Base-by-base conservation (phyloP, 1,140 invertebrate genomes). In the Paraescarpia echinospica region DNA sequence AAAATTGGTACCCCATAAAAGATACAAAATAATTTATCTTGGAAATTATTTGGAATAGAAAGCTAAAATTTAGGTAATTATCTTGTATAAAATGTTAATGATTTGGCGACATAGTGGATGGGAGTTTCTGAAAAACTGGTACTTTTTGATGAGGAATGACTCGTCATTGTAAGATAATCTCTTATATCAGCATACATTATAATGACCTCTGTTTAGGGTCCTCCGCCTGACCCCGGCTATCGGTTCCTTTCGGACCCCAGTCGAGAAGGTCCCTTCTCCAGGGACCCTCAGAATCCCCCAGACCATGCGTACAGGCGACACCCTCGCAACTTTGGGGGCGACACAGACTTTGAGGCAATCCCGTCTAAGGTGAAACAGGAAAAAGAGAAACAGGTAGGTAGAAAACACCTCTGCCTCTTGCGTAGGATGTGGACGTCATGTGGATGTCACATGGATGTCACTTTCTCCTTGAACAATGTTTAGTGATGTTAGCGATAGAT, bases 221-320 rank as follows among this genome's bases (percentile, higher is more conserved):
- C 94, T 31, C 95, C 95, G 89, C 95, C 95, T 92, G 95, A 95
- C 93, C 95, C 95, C n/a, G 91, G 93, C 35, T 95, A 94, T 92
- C 95, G 94, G 91, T 95, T 95, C 91, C 93, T 95, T 34, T 93
- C 94, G 35, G 95, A 95, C 92, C 92, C 94, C 48, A 92, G 93
- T n/a, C 92, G 95, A n/a, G 95, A 95, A 48, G 90, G 93, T 27
- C 51, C 89, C 6, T 35, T 77, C 2, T 31, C 2, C 14, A 77
- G 59, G 22, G 59, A 77, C 89, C 94, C 89, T 9, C 88, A 92
- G 33, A 89, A 34, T 41, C 91, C 35, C 34, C 35, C 92, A 27
- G 51, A 41, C 9, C 93, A 94, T 1, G 92, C 92, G 88, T 92
- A 90, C 41, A 93, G 94, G 59, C 91, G 95, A 77, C 95, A 95